Evolutionary conservation across 2,113 vertebrate genomes (phyloP).

Genomic region (Tetrao urogallus): DNA sequence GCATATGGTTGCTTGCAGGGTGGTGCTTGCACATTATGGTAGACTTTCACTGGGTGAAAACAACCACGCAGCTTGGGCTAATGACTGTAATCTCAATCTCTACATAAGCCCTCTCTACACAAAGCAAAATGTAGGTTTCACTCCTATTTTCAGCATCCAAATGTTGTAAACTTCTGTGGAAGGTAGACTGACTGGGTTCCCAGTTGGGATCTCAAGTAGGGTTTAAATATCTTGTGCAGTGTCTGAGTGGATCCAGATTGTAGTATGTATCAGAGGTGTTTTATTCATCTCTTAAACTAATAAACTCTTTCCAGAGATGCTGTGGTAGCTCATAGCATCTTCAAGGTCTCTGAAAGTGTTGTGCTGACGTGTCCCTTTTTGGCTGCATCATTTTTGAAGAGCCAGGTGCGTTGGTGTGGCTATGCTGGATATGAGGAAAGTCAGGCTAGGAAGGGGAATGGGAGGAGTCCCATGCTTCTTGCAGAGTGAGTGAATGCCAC

Average conservation of each 20-base stretch:
- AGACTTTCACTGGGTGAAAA: neutral
- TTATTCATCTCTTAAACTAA: neutral
- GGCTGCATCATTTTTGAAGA: neutral
- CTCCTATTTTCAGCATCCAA: neutral
- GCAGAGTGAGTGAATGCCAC: neutral
- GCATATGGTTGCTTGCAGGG: neutral
- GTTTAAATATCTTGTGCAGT: neutral
- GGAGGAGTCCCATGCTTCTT: neutral
- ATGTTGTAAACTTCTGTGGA: neutral
- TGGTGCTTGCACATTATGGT: neutral
- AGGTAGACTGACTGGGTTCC: neutral
- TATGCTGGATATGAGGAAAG: neutral
- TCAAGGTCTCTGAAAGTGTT: neutral
- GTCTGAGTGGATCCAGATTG: neutral
- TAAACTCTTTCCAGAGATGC: neutral
- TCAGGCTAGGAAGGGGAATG: neutral
- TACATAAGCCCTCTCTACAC: neutral
- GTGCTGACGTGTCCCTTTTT: neutral
- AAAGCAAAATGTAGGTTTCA: neutral
- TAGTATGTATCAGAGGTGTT: neutral
- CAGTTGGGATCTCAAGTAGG: neutral
- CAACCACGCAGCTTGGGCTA: neutral
- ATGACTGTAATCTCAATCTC: neutral
- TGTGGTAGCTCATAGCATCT: neutral
- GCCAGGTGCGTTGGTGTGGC: neutral